Conservation (phyloP, 2,797 vertebrate genomes). For the Stomatorhinus walkeri region DNA sequence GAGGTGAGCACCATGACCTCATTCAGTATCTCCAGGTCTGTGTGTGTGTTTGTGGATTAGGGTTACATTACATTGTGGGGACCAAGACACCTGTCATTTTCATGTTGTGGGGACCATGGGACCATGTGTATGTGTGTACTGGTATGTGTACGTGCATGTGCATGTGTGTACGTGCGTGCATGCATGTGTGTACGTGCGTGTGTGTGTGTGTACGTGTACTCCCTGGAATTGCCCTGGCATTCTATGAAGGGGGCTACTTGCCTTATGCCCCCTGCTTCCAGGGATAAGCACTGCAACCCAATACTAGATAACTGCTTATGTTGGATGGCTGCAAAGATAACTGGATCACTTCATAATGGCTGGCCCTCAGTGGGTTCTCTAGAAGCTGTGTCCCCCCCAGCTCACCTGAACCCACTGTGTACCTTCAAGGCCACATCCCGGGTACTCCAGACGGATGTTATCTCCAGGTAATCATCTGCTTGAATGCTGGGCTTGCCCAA, state of each 20-base stretch:
- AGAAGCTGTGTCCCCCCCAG: background rate
- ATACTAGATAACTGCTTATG: background rate
- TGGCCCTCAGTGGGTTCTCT: background rate
- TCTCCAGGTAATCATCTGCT: slow-evolving; percentile 63
- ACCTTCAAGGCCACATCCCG: slow-evolving; percentile 82
- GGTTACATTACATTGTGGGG: background rate
- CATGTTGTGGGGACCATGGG: background rate
- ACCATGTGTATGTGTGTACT: background rate
- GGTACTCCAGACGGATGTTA: slow-evolving; percentile 75
- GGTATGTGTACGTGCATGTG: background rate
- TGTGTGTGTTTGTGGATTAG: background rate
- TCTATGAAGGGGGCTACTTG: background rate
- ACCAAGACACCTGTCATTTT: background rate
- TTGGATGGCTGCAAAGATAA: background rate
- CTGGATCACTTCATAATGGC: background rate
- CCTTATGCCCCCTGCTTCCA: background rate
- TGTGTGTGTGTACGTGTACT: background rate
- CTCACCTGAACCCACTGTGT: slow-evolving; percentile 80
- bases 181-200: background rate
- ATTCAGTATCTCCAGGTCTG: background rate
- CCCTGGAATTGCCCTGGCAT: background rate
- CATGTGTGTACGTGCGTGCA: too few relatives aligned
- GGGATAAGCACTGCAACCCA: background rate
- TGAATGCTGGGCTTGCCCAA: slow-evolving; percentile 69
- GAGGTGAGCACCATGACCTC: background rate